Conservation (phyloP, 1,140 invertebrate genomes). For the Papilio xuthus region DNA sequence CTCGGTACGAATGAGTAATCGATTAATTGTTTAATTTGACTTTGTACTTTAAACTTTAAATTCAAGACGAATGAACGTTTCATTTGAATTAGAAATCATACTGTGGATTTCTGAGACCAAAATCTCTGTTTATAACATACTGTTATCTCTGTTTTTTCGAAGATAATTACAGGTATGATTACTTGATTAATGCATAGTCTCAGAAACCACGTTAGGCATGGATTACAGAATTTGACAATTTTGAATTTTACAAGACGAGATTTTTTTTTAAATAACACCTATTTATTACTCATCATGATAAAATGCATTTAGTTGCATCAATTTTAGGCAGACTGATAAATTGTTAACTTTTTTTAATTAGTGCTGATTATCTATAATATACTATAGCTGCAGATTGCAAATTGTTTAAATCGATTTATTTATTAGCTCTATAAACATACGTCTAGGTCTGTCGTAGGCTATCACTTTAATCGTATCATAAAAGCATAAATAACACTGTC, state of each 20-base stretch:
- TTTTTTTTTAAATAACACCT: too few species aligned
- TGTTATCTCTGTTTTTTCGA: too few species aligned
- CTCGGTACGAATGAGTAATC: slow-evolving; percentile 16
- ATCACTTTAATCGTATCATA: slow-evolving; percentile 10
- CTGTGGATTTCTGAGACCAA: too few species aligned
- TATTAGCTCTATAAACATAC: not conserved
- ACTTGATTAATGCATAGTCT: too few species aligned
- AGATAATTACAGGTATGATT: too few species aligned
- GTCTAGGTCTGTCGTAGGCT: not conserved
- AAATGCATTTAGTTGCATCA: too few species aligned
- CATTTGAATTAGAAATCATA: slow-evolving; percentile 11
- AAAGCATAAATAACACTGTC: slow-evolving; percentile 12
- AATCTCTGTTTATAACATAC: too few species aligned
- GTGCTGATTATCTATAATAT: not conserved
- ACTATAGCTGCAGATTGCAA: not conserved
- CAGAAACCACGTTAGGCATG: not conserved
- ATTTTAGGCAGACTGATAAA: too few species aligned
- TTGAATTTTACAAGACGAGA: too few species aligned
- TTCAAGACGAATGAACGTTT: slow-evolving; percentile 1
- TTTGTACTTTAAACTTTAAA: slow-evolving; percentile 18
- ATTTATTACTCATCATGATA: too few species aligned
- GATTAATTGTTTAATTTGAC: slow-evolving; percentile 10
- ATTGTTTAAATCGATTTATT: not conserved
- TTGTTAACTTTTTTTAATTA: too few species aligned
- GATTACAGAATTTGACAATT: not conserved